Conservation (phyloP, 2,797 vertebrate genomes). For the Phrynocephalus guinanensis region DNA sequence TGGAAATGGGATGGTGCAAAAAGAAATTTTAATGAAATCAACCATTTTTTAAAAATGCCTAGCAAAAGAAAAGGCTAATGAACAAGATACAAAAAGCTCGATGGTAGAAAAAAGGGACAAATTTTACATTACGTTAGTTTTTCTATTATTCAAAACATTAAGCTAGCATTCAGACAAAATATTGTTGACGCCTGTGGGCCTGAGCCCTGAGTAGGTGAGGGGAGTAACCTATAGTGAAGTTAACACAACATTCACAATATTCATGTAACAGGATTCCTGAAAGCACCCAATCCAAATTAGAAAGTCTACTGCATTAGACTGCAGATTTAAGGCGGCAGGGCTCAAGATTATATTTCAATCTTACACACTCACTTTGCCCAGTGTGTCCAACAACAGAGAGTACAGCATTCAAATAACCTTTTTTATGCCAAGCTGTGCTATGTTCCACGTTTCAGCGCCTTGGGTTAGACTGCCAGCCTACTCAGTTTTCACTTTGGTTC, state of each 20-base stretch:
- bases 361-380: not conserved
- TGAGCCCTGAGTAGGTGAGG: constrained; percentile 8
- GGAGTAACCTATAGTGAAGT: not conserved
- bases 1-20: not conserved
- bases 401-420: not conserved
- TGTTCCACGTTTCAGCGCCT: constrained; percentile 1
- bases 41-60: constrained; percentile 20
- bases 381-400: not conserved
- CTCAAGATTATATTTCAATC: not conserved
- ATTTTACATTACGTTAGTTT: constrained; percentile 28
- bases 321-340: not conserved
- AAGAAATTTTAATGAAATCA: not conserved
- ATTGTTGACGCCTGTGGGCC: constrained; percentile 12
- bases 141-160: constrained; percentile 31
- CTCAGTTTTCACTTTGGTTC: constrained; percentile 18
- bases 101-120: constrained; percentile 27
- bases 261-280: constrained; percentile 32
- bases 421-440: not conserved
- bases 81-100: not conserved
- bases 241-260: not conserved
- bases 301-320: constrained; percentile 1
- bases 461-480: not conserved
- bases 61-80: constrained; percentile 23
- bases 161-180: constrained; percentile 21
- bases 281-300: constrained; percentile 31